These are phyloP conservation scores for Heliconius hewitsoni DNA, from an alignment of 1,140 invertebrate genomes.

Conservation along the genomic window DNA sequence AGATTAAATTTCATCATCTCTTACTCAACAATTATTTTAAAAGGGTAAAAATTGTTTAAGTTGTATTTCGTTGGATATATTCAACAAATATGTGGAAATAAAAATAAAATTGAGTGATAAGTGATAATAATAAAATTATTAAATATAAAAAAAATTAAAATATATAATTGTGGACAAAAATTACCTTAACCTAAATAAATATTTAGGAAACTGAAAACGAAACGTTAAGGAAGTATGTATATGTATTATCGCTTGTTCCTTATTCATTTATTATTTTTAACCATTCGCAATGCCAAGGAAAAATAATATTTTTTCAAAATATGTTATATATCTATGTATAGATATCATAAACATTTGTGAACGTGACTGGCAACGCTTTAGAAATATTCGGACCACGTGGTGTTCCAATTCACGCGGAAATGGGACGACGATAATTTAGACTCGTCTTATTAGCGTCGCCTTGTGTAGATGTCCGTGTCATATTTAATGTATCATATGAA, in stretches of 20 bases:
- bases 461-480: not conserved
- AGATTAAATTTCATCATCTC: not conserved
- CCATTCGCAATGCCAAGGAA: not conserved
- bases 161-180: too few relatives aligned
- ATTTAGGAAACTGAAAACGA: too few relatives aligned
- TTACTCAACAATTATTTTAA: constrained; percentile 2
- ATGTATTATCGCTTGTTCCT: not conserved
- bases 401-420: constrained; percentile 26
- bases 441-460: constrained; percentile 11
- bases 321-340: not conserved
- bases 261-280: not conserved
- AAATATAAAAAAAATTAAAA: too few relatives aligned
- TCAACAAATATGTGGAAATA: too few relatives aligned
- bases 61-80: not conserved
- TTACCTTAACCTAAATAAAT: too few relatives aligned
- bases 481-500: constrained; percentile 11
- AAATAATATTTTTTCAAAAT: not conserved
- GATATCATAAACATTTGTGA: not conserved
- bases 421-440: constrained; percentile 27
- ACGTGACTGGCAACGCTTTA: constrained; percentile 7
- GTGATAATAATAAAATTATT: too few relatives aligned
- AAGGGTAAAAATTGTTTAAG: not conserved
- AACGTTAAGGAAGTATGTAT: too few relatives aligned
- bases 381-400: constrained; percentile 25
- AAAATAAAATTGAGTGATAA: not conserved